A percentile compares a stretch with the other conserved stretches of the same genome.
phyloP scores from a whole-genome alignment of 2,888 invertebrate genomes.

The Unio pictorum region DNA sequence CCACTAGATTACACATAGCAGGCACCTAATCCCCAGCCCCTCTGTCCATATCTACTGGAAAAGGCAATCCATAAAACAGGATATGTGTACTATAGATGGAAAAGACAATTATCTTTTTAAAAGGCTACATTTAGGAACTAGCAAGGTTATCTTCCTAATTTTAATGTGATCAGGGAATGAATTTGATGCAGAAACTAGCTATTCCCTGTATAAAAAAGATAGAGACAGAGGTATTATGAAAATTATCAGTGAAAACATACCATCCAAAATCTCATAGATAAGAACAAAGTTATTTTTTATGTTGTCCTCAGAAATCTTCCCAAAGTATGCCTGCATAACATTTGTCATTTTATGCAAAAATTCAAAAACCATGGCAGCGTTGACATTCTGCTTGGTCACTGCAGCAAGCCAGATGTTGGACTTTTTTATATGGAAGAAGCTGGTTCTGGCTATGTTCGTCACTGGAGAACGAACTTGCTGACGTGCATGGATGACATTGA shows the following conservation, averaged over 20 bases:
- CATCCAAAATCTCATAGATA: slow-evolving; percentile 98
- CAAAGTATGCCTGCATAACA: slow-evolving; percentile 99
- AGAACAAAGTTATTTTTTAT: slow-evolving; percentile 99
- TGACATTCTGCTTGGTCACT: slow-evolving; percentile 99
- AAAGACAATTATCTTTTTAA: no score
- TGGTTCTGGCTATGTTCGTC: slow-evolving; percentile 98
- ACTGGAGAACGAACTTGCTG: slow-evolving; percentile 97
- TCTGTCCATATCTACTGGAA: no score
- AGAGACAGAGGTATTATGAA: no score
- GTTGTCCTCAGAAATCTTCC: slow-evolving; percentile 99
- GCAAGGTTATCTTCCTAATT: no score
- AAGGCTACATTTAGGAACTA: no score
- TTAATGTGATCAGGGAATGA: no score
- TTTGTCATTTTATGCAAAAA: slow-evolving; percentile 92
- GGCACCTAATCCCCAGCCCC: no score
- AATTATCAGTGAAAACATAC: slow-evolving; percentile 73
- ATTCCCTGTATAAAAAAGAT: no score
- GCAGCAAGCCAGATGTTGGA: slow-evolving; percentile 99
- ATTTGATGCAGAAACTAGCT: no score
- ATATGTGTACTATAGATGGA: no score
- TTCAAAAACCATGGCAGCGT: slow-evolving; percentile 99
- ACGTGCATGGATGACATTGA: slow-evolving; percentile 99
- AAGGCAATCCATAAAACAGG: no score
- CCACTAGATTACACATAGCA: no score
- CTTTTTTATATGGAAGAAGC: slow-evolving; percentile 96